Conservation (phyloP, 2,113 vertebrate species). For the Strix aluco region DNA sequence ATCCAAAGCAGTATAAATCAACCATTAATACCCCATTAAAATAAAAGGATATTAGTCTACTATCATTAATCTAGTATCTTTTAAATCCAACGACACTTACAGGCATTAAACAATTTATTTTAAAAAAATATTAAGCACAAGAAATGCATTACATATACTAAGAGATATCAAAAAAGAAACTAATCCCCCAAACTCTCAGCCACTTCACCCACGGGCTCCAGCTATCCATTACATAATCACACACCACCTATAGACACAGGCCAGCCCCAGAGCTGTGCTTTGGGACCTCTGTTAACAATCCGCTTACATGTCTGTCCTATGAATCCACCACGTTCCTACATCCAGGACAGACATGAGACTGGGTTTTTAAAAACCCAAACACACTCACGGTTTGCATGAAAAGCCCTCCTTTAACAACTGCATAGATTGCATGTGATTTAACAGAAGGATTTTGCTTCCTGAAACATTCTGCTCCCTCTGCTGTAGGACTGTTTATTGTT, state of each 20-base stretch:
- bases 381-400: not conserved
- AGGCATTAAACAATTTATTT: not conserved
- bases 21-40: not conserved
- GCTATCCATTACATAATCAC: not conserved
- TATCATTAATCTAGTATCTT: not conserved
- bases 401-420: not conserved
- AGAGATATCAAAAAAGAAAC: not conserved
- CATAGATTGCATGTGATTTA: not conserved
- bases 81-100: not conserved
- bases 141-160: not conserved
- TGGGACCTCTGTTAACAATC: not conserved
- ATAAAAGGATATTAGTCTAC: not conserved
- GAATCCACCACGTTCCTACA: not conserved
- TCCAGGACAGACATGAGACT: not conserved
- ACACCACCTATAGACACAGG: not conserved
- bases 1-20: not conserved
- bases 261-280: not conserved
- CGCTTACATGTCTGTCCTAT: rapidly evolving
- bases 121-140: not conserved
- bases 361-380: not conserved
- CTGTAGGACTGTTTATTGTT: not conserved
- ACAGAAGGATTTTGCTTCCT: not conserved
- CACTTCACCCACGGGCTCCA: not conserved
- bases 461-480: constrained; percentile 24
- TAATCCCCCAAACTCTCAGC: not conserved